Evolutionary conservation across 1,140 invertebrate genomes (phyloP).

Genomic region (Diorhabda sublineata): DNA sequence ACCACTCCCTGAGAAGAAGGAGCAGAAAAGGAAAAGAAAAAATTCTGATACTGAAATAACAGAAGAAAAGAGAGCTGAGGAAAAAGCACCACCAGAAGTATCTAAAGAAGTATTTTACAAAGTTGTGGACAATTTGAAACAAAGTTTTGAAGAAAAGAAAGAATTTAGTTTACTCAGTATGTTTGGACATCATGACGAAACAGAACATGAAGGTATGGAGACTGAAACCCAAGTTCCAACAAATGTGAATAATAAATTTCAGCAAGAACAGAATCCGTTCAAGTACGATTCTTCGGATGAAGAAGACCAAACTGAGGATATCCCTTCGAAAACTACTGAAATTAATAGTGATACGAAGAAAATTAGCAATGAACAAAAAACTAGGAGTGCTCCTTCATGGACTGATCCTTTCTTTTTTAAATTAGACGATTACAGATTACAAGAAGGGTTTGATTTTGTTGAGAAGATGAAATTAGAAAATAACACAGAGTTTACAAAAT

Average conservation of each 20-base stretch:
- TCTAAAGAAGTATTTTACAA: constrained; percentile 62
- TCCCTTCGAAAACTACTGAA: constrained; percentile 15
- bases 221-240: not conserved
- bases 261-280: constrained; percentile 51
- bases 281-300: constrained; percentile 61
- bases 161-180: constrained; percentile 58
- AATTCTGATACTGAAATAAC: constrained; percentile 16
- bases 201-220: constrained; percentile 44
- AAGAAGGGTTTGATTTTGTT: constrained; percentile 58
- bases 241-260: constrained; percentile 5
- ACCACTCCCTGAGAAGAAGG: constrained; percentile 33
- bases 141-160: constrained; percentile 50
- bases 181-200: constrained; percentile 46
- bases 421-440: constrained; percentile 52
- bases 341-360: constrained; percentile 24
- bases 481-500: constrained; percentile 43
- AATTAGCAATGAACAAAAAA: constrained; percentile 26
- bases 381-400: constrained; percentile 43
- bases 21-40: constrained; percentile 42
- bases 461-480: constrained; percentile 41
- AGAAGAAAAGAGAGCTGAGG: constrained; percentile 39
- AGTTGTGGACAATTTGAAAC: constrained; percentile 55
- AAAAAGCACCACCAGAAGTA: constrained; percentile 45
- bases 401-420: constrained; percentile 58
- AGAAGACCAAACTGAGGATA: constrained; percentile 44